A percentile compares a stretch with the other conserved stretches of the same genome.
phyloP scores from a whole-genome alignment of 2,888 invertebrate genomes.

The Epirrhoe tristata region DNA sequence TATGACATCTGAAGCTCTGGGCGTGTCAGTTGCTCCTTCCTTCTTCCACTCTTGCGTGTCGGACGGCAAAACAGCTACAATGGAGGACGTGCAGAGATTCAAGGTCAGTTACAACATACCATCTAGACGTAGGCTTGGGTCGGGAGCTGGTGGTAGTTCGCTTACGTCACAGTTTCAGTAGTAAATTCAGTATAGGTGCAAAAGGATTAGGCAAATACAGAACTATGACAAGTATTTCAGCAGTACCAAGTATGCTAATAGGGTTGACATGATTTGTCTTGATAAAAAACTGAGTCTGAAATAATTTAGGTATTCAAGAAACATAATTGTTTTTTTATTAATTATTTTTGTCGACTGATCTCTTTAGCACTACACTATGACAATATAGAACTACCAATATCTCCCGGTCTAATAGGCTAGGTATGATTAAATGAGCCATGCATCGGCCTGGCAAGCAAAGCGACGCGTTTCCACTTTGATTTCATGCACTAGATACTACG shows the following conservation, averaged over 20 bases:
- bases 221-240: too few species aligned
- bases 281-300: not conserved
- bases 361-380: too few species aligned
- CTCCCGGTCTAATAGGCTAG: slow-evolving; percentile 29
- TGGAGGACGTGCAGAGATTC: slow-evolving; percentile 97
- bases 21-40: slow-evolving; percentile 97
- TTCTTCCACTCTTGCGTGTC: slow-evolving; percentile 98
- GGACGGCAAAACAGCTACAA: slow-evolving; percentile 96
- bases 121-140: slow-evolving; percentile 23
- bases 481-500: slow-evolving; percentile 45
- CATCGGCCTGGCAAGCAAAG: slow-evolving; percentile 27
- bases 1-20: slow-evolving; percentile 97
- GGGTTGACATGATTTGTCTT: too few species aligned
- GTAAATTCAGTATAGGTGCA: too few species aligned
- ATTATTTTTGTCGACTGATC: too few species aligned
- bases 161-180: not conserved
- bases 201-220: not conserved
- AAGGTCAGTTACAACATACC: slow-evolving; percentile 87
- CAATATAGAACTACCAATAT: slow-evolving; percentile 10
- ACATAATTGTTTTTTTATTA: not conserved
- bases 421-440: slow-evolving; percentile 51
- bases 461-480: slow-evolving; percentile 40
- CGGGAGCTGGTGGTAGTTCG: slow-evolving; percentile 14
- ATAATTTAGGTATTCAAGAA: not conserved
- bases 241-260: too few species aligned